Percentiles rank a stretch among this genome's conserved stretches.
Evolutionary conservation across 2,797 vertebrate species (phyloP).

Genomic region (Notamacropus eugenii): DNA sequence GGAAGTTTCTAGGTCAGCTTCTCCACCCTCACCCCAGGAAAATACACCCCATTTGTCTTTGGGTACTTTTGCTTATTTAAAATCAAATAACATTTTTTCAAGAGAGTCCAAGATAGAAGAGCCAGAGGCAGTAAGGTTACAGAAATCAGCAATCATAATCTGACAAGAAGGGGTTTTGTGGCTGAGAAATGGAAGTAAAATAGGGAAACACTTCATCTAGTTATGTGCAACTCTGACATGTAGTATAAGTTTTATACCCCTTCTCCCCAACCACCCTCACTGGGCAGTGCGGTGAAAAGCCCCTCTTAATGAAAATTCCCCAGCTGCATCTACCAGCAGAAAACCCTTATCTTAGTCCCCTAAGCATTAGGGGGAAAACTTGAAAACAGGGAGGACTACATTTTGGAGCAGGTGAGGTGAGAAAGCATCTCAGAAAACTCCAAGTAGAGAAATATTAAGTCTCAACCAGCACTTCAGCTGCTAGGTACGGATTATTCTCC

Average conservation of each 20-base stretch:
- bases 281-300: background rate
- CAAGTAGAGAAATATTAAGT: slow-evolving; percentile 46
- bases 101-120: slow-evolving; percentile 39
- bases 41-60: slow-evolving; percentile 1
- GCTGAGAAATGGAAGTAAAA: slow-evolving; percentile 31
- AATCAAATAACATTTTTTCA: slow-evolving; percentile 45
- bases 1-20: background rate
- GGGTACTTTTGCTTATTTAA: slow-evolving; percentile 38
- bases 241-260: background rate
- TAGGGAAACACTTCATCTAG: background rate
- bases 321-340: background rate
- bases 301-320: background rate
- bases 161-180: slow-evolving; percentile 55
- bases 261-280: background rate
- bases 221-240: background rate
- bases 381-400: slow-evolving; percentile 16
- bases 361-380: background rate
- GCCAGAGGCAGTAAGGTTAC: slow-evolving; percentile 19
- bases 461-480: slow-evolving; percentile 46
- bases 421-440: slow-evolving; percentile 46
- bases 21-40: slow-evolving; percentile 11
- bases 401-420: slow-evolving; percentile 6
- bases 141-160: slow-evolving; percentile 47
- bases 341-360: background rate
- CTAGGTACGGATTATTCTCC: slow-evolving; percentile 61